Base-by-base conservation (phyloP, 2,888 invertebrate species). In the Dione vanillae region DNA sequence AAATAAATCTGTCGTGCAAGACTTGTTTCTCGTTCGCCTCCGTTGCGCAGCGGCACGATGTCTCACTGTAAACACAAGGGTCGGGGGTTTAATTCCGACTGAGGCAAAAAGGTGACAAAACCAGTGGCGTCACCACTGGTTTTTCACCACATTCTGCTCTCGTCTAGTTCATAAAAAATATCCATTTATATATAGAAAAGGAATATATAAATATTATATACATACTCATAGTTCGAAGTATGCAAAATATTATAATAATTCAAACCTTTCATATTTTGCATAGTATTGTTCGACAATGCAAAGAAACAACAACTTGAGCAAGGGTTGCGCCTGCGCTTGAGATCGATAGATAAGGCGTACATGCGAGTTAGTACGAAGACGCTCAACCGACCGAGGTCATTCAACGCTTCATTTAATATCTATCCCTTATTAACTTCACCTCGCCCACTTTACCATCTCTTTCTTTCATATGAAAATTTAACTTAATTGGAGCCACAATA, bases 381-480 rank as follows among this genome's bases (percentile, higher is more conserved):
- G 74, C 66, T 80, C 90, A 90, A 86, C 83, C 89, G 86, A 83
- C 70, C 78, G 83, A 88, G 87, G 88, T 91, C 90, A 88, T 88
- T 89, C 86, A 85, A 85, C 88, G 90, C 84, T 88, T 83, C 82
- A 80, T 84, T 84, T 87, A 85, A 86, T 86, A 84, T 85, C 85
- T 79, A 83, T 91, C 89, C 81, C 84, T 88, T 90, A 88, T 86
- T 84, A 81, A 83, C 90, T 62, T 77, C 77, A 69, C 72, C 69
- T 75, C 69, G 72, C 61, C 66, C 73, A 73, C 73, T 77, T 84
- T 77, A 74, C 81, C 74, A 69, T 88, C 86, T 78, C 80, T 76
- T 77, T 90, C 79, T 59, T 82, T 80, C 85, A 70, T 78, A 83
- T 87, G 85, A 88, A 88, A 88, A 87, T 84, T 84, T 81, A 82